A percentile compares a stretch with the other conserved stretches of the same genome.
phyloP scores from a whole-genome alignment of 1,140 invertebrate genomes.

The Halesus radiatus region DNA sequence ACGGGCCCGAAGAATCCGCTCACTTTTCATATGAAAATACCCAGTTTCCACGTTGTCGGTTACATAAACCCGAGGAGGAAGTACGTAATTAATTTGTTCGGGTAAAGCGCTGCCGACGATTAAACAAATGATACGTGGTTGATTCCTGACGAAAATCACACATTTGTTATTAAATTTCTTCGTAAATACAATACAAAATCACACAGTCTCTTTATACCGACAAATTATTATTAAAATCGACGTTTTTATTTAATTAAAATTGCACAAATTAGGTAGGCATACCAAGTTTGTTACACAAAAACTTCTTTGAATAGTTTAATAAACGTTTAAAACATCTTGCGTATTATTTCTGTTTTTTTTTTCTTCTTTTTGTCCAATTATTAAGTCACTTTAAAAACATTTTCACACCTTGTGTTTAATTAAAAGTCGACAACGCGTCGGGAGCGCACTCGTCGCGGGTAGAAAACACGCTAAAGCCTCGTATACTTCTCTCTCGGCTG shows the following conservation, averaged over 20 bases:
- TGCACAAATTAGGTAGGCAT: too few relatives aligned
- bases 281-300: not conserved
- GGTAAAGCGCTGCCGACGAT: constrained; percentile 7
- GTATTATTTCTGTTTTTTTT: not conserved
- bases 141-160: not conserved
- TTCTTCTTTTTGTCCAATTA: not conserved
- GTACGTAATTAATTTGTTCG: constrained; percentile 27
- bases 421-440: not conserved
- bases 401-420: not conserved
- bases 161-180: too few relatives aligned
- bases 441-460: not conserved
- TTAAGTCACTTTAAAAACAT: constrained; percentile 3
- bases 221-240: too few relatives aligned
- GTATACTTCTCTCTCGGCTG: constrained; percentile 26
- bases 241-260: too few relatives aligned
- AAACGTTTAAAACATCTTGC: not conserved
- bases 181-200: too few relatives aligned
- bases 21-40: constrained; percentile 56
- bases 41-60: constrained; percentile 31
- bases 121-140: constrained; percentile 29
- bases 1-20: constrained; percentile 48
- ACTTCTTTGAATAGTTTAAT: not conserved
- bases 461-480: constrained; percentile 8
- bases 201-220: too few relatives aligned
- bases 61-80: constrained; percentile 33